phyloP scores from a whole-genome alignment of 2,797 vertebrate genomes.

The Lindbergichthys nudifrons region DNA sequence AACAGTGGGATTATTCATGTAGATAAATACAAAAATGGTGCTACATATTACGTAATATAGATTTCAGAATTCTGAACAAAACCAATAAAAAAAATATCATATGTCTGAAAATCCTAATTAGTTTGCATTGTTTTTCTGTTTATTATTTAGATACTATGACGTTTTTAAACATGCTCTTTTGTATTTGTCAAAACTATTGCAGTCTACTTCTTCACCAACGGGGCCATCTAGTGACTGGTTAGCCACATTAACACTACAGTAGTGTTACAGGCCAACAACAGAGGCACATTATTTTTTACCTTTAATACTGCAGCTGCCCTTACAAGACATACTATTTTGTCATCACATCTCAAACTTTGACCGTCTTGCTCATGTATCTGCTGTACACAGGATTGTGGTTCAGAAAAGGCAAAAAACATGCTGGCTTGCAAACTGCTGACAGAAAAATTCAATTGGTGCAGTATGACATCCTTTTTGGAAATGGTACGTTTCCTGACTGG shows the following conservation, averaged over 20 bases:
- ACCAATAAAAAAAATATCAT: too few species aligned
- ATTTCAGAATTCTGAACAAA: too few species aligned
- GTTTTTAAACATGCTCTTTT: neutral
- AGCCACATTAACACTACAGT: conserved; percentile 3
- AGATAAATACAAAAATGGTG: too few species aligned
- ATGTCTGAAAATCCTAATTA: too few species aligned
- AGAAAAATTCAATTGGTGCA: neutral
- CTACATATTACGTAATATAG: too few species aligned
- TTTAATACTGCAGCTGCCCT: too few species aligned
- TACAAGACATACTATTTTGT: too few species aligned
- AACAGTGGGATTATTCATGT: neutral
- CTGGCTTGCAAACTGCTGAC: neutral
- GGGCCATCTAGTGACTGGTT: conserved; percentile 65
- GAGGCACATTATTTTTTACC: too few species aligned
- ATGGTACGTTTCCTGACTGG: neutral
- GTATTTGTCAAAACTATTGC: neutral
- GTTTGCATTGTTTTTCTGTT: too few species aligned
- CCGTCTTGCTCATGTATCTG: too few species aligned
- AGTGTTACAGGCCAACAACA: neutral
- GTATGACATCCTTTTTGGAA: neutral
- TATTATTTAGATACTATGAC: neutral
- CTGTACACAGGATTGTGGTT: too few species aligned
- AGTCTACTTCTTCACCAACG: conserved; percentile 50
- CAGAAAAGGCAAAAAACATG: neutral
- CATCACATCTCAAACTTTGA: too few species aligned